Percentiles rank a stretch among this genome's conserved stretches.
Evolutionary conservation across 1,140 invertebrate genomes (phyloP).

Genomic region (Campodea augens): DNA sequence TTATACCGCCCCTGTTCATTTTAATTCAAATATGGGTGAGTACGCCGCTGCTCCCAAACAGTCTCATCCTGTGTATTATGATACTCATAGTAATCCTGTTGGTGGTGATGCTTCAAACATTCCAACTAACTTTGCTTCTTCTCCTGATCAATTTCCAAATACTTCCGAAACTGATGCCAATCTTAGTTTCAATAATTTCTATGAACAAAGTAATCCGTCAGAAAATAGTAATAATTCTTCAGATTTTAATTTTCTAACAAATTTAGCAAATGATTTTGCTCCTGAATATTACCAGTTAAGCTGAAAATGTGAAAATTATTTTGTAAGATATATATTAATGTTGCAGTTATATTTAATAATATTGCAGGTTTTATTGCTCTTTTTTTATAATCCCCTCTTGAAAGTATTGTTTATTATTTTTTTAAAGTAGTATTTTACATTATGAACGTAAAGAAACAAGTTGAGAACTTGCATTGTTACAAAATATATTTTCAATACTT

Average conservation of each 20-base stretch:
- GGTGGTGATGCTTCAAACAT: conserved; percentile 29
- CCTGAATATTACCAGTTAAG: conserved; percentile 79
- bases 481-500: too few species aligned
- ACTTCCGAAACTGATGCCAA: conserved; percentile 15
- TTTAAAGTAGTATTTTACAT: too few species aligned
- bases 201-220: conserved; percentile 16
- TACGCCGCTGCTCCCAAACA: conserved; percentile 9
- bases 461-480: too few species aligned
- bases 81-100: conserved; percentile 19
- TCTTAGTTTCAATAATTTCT: conserved; percentile 18
- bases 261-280: conserved; percentile 72
- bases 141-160: conserved; percentile 26
- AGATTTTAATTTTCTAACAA: conserved; percentile 79
- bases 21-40: conserved; percentile 12
- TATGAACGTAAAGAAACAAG: too few species aligned
- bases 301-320: too few species aligned
- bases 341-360: too few species aligned
- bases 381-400: too few species aligned
- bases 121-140: conserved; percentile 26
- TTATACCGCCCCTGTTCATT: conserved; percentile 18
- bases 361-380: too few species aligned
- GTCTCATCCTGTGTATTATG: conserved; percentile 3
- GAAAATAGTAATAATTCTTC: conserved; percentile 75
- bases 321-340: too few species aligned
- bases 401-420: too few species aligned